Conservation (phyloP, 2,888 invertebrate species). For the Norana najaformis region DNA sequence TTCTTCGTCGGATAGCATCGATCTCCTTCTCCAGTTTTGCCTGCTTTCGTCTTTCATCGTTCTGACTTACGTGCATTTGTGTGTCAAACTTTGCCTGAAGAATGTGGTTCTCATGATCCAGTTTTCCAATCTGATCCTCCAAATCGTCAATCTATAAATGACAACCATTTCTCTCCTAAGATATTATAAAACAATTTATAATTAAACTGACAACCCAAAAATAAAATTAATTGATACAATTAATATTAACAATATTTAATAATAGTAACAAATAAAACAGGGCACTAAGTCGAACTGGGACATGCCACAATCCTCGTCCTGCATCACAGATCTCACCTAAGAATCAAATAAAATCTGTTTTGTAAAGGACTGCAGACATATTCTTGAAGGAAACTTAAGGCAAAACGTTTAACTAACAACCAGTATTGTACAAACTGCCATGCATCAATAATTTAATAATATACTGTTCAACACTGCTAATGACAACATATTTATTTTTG, state of each 20-base stretch:
- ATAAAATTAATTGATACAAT: no score
- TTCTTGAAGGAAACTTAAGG: no score
- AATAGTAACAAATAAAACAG: no score
- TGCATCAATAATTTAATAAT: no score
- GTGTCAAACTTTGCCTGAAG: constrained; percentile 58
- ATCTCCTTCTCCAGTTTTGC: constrained; percentile 53
- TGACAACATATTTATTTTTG: no score
- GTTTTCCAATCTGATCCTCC: constrained; percentile 61
- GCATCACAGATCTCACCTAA: background rate
- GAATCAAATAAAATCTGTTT: background rate
- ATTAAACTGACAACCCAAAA: no score
- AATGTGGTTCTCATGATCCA: constrained; percentile 60
- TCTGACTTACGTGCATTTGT: constrained; percentile 55
- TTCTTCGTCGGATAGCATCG: constrained; percentile 55
- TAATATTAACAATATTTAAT: no score
- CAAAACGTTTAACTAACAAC: no score
- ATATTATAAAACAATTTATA: background rate
- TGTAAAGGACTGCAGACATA: background rate
- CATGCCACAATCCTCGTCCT: no score
- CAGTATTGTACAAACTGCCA: no score
- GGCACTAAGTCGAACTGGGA: no score
- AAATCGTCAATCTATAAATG: constrained; percentile 53
- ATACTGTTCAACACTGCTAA: no score
- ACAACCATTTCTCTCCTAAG: background rate
- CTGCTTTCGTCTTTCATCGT: constrained; percentile 56